Base-by-base conservation (phyloP, 2,888 invertebrate species). In the Elysia crispata region DNA sequence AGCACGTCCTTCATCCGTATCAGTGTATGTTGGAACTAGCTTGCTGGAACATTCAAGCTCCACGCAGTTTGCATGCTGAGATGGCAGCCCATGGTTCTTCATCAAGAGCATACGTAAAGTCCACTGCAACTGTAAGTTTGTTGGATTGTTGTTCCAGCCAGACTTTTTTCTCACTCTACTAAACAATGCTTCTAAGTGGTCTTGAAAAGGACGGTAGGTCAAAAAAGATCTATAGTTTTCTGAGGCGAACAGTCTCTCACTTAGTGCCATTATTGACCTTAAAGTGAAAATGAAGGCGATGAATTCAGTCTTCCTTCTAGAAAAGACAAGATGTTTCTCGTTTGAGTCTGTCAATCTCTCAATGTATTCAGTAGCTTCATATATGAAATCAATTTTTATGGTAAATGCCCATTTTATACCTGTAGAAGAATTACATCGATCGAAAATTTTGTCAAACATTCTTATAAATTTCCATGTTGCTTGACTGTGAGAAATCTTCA, bases 121-220 rank as follows among this genome's bases (percentile, higher is more conserved):
- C 62, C 70, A 31, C 30, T 70, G 1, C 15, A 77, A 77, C 62
- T 70, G 69, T 13, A 70, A 31, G 1, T 25, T n/a, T 11, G 70
- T 33, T n/a, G 69, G 70, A 30, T 70, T 77, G 30, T 70, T 70
- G 60, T 77, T 70, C 70, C 62, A 60, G n/a, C 77, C 77, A 23
- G 30, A 23, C 30, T 30, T 64, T 28, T 50, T 54, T 20, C 77
- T 49, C 20, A 77, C 57, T 13, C 70, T 31, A 41, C 70, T 57
- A 41, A 70, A 77, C 20, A 77, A 50, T n/a, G 69, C 70, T 30
- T 77, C 77, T 1, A 77, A 60, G 28, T 70, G 70, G 57, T 77
- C 77, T n/a, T 77, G 77, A 6, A 41, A 70, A 0, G 60, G 67
- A 23, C 41, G 62, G 77, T 77, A 70, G 18, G 77, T 77, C 15